Evolutionary conservation across 1,140 invertebrate genomes (phyloP), one percentile per base, ranked within the genome.

Genomic region (Drosophila arizonae): DNA sequence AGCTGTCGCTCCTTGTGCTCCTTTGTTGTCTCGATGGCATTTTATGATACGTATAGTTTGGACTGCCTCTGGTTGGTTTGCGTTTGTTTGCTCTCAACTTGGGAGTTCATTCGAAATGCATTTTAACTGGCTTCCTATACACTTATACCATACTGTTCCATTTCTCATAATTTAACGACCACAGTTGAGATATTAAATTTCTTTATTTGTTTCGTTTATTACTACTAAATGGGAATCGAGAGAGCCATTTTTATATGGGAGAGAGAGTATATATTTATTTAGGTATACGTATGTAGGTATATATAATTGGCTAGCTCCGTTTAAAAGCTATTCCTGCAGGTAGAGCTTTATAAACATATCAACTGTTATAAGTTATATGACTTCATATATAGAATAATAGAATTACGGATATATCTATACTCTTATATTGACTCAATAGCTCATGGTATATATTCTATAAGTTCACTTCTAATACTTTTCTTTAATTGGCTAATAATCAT

Each of bases 21-120:
- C 82, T 87, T 86, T 86, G 82, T 87, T 86, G 82, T 86, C 82
- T 86, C 82, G 66, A 39, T 78, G 69, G 55, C 61, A 39, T 71
- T 79, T 81, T 76, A 58, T 66, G 48, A 71, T 58, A 58, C 36
- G 36, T 10, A 43, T 61, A 63, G 50, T 63, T 71, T 50, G 15
- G 6, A 15, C 15, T 8, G 28, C 26, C 11, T 1, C 24, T 50
- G 43, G 15, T 0, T 55, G 28, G 39, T 28, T 57, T 48, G 30
- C 56, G 10, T 74, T 85, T 79, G 51, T 66, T 60, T 56, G 64
- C 68, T 50, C 45, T 13, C 21, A 9, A 21, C 43, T 41, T 52
- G 13, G 26, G 9, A 77, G 63, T 87, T 86, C 69, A 79, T 78
- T 81, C 72, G 36, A 33, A 63, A 74, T 61, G 68, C 68, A 76